A percentile compares a stretch with the other conserved stretches of the same genome.
Evolutionary conservation across 1,140 invertebrate genomes (phyloP).

Genomic region (Apis cerana): DNA sequence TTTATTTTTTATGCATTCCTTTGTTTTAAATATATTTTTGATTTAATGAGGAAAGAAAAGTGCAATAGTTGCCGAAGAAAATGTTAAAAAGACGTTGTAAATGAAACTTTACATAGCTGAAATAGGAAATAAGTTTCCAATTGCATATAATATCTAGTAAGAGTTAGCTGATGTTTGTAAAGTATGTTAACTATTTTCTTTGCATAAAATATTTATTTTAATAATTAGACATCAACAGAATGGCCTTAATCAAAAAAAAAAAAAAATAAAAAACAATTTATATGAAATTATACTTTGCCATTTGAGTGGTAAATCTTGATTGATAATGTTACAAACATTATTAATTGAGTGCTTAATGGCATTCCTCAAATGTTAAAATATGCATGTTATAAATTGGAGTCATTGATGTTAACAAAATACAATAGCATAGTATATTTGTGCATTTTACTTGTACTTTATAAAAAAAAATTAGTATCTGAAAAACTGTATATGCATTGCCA

Average conservation of each 20-base stretch:
- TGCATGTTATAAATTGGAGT: constrained; percentile 61
- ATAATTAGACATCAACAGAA: constrained; percentile 55
- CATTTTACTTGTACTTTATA: constrained; percentile 59
- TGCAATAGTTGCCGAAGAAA: constrained; percentile 38
- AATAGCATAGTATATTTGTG: constrained; percentile 57
- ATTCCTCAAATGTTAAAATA: constrained; percentile 45
- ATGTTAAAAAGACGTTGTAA: constrained; percentile 41
- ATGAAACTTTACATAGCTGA: constrained; percentile 42
- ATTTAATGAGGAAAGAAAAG: constrained; percentile 42
- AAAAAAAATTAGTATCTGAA: constrained; percentile 43
- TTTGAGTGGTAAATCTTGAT: constrained; percentile 45
- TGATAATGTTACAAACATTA: constrained; percentile 34
- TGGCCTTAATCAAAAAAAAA: constrained; percentile 60
- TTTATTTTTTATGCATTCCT: constrained; percentile 61
- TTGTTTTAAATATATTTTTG: constrained; percentile 50
- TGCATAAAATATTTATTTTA: constrained; percentile 65
- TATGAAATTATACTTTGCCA: constrained; percentile 56
- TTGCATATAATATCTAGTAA: constrained; percentile 40
- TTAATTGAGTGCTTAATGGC: constrained; percentile 43
- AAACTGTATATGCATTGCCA: constrained; percentile 42
- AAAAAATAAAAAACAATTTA: constrained; percentile 39
- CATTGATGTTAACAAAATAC: constrained; percentile 61
- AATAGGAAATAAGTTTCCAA: constrained; percentile 50
- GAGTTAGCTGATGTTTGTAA: constrained; percentile 53
- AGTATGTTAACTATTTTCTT: constrained; percentile 49